Conservation (phyloP, 2,888 invertebrate genomes). For the Yponomeuta plumbellus region DNA sequence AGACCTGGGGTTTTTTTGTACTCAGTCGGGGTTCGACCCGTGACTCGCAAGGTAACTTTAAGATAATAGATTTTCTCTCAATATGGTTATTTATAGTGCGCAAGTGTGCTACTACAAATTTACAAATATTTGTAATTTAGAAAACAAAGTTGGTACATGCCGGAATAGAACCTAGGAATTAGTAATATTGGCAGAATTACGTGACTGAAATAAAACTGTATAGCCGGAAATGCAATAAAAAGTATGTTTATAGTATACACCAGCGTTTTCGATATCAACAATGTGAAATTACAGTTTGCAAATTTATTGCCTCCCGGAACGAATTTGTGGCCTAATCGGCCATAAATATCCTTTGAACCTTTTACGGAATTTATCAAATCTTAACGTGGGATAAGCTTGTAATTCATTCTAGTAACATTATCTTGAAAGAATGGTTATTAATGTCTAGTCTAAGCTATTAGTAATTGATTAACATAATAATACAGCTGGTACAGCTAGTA, state of each 20-base stretch:
- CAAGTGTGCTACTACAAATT: too few species aligned
- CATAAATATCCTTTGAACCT: neutral
- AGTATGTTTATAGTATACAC: neutral
- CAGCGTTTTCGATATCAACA: neutral
- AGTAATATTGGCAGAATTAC: too few species aligned
- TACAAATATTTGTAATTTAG: too few species aligned
- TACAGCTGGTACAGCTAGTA: too few species aligned
- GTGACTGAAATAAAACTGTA: neutral
- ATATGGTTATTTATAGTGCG: too few species aligned
- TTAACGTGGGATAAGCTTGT: neutral
- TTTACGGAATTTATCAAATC: neutral
- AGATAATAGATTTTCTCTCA: too few species aligned
- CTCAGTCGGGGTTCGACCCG: too few species aligned
- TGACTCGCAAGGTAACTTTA: too few species aligned
- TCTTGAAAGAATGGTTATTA: neutral
- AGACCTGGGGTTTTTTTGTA: too few species aligned
- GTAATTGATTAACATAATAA: neutral
- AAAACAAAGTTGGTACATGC: too few species aligned
- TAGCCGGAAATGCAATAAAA: neutral
- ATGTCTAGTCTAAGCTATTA: too few species aligned
- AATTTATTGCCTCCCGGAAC: neutral
- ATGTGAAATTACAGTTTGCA: neutral
- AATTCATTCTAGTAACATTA: neutral
- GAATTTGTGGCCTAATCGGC: neutral
- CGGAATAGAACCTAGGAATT: too few species aligned